A percentile compares a stretch with the other conserved stretches of the same genome.
phyloP scores from a whole-genome alignment of 2,888 invertebrate species.

The Yponomeuta plumbellus region DNA sequence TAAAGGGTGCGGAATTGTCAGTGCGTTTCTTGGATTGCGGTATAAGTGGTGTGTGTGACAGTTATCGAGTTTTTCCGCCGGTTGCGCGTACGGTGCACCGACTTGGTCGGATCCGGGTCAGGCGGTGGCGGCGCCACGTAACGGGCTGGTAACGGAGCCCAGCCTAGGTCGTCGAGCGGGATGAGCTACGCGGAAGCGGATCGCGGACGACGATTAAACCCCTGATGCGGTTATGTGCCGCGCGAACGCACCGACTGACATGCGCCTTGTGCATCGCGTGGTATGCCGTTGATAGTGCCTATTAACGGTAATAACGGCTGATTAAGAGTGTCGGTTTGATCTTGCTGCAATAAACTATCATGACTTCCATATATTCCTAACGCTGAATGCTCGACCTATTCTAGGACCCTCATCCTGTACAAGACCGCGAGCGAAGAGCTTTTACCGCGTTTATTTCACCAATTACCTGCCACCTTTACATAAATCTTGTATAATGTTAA shows the following conservation, averaged over 20 bases:
- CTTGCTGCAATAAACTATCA: neutral
- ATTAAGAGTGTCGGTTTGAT: slow-evolving; percentile 2
- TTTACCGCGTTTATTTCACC: too few species aligned
- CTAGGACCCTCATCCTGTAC: neutral
- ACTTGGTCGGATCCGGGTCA: slow-evolving; percentile 61
- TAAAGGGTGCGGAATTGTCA: neutral
- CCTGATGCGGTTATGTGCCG: slow-evolving; percentile 22
- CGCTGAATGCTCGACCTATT: neutral
- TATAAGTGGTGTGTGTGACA: neutral
- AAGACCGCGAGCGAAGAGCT: neutral
- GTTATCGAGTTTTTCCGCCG: slow-evolving; percentile 46
- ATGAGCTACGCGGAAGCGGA: slow-evolving; percentile 72
- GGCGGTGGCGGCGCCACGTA: slow-evolving; percentile 55
- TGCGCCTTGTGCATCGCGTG: neutral
- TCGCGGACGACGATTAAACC: slow-evolving; percentile 52
- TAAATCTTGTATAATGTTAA: neutral
- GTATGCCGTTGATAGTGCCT: slow-evolving; percentile 5
- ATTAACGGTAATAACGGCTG: slow-evolving; percentile 9
- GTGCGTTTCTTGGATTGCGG: neutral
- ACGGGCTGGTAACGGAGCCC: slow-evolving; percentile 66
- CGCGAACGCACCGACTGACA: slow-evolving; percentile 1
- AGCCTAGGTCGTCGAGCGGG: slow-evolving; percentile 71
- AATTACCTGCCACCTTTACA: neutral
- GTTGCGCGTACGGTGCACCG: slow-evolving; percentile 35
- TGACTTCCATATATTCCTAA: neutral